A percentile compares a stretch with the other conserved stretches of the same genome.
Conservation (phyloP, 2,888 invertebrate species). For the Cepaea hortensis region DNA sequence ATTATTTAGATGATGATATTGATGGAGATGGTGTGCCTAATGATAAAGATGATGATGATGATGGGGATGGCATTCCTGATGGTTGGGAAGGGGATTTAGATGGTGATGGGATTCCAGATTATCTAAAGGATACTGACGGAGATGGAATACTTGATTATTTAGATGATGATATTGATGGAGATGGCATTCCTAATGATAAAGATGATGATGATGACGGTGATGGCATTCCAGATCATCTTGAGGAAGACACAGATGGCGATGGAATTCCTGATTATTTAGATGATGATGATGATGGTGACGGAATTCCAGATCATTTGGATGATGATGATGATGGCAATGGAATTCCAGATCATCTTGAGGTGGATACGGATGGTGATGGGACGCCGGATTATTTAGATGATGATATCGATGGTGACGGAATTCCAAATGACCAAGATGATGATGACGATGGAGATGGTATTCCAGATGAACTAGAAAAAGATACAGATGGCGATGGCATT, state of each 20-base stretch:
- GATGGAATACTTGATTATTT: constrained; percentile 67
- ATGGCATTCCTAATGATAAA: constrained; percentile 66
- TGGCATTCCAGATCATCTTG: constrained; percentile 62
- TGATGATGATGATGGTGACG: constrained; percentile 70
- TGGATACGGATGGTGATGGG: constrained; percentile 61
- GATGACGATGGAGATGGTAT: constrained; percentile 71
- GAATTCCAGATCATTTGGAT: constrained; percentile 62
- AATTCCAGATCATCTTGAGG: constrained; percentile 59
- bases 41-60: constrained; percentile 62
- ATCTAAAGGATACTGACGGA: constrained; percentile 57
- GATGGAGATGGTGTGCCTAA: constrained; percentile 67
- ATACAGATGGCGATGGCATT: constrained; percentile 55
- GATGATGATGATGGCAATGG: constrained; percentile 68
- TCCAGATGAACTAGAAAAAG: constrained; percentile 66
- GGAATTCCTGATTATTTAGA: constrained; percentile 64
- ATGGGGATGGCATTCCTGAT: constrained; percentile 66
- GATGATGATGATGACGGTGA: constrained; percentile 66
- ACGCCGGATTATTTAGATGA: constrained; percentile 65
- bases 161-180: constrained; percentile 70
- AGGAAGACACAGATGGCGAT: constrained; percentile 66
- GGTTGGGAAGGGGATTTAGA: constrained; percentile 53
- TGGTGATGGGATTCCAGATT: constrained; percentile 67
- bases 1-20: constrained; percentile 65
- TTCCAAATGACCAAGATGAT: constrained; percentile 61
- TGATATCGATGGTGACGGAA: constrained; percentile 68